Conservation (phyloP, 2,113 vertebrate species). For the Brienomyrus brachyistius region DNA sequence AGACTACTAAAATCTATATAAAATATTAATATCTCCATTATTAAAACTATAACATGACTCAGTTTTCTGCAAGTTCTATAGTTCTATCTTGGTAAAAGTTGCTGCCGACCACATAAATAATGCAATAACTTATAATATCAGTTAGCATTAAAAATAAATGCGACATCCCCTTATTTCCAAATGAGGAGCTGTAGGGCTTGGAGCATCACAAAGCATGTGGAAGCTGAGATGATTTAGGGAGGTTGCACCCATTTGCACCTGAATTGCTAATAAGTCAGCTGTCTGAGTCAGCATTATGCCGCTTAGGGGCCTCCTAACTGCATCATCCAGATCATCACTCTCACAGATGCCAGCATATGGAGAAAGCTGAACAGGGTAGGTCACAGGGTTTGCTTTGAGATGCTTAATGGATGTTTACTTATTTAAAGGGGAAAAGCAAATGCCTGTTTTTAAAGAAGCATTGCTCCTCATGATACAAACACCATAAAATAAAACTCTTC, state of each 20-base stretch:
- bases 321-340: neutral
- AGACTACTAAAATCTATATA: neutral
- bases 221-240: neutral
- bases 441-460: neutral
- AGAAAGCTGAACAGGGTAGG: neutral
- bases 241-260: neutral
- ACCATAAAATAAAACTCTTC: neutral
- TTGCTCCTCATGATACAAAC: neutral
- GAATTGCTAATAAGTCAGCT: neutral
- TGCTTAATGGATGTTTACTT: neutral
- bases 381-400: neutral
- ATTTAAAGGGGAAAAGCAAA: neutral
- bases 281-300: neutral
- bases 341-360: neutral
- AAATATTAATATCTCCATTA: neutral
- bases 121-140: slow-evolving; percentile 1
- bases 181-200: neutral
- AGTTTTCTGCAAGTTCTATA: neutral
- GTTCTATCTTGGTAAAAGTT: neutral
- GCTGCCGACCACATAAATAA: neutral
- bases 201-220: neutral
- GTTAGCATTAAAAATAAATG: neutral
- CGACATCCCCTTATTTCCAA: neutral
- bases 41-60: neutral
- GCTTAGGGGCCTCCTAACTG: neutral